Percentiles rank a stretch among this genome's conserved stretches.
phyloP scores from a whole-genome alignment of 2,888 invertebrate species.

The Polydrusus cervinus region DNA sequence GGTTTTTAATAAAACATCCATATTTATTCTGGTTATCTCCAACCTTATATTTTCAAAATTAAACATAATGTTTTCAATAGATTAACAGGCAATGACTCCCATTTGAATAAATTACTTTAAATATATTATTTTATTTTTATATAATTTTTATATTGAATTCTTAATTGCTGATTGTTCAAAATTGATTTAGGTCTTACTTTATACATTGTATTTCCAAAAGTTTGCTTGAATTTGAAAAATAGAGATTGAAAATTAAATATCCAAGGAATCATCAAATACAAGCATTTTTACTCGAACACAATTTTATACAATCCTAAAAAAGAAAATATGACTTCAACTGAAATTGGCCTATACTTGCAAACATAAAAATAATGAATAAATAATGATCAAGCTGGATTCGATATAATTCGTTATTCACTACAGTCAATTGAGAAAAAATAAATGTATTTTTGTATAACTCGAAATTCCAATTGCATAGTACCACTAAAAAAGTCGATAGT shows the following conservation, averaged over 20 bases:
- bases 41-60: slow-evolving; percentile 49
- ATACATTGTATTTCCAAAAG: slow-evolving; percentile 3
- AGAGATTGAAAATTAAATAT: not conserved
- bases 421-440: too few relatives aligned
- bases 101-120: slow-evolving; percentile 24
- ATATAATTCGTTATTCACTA: too few relatives aligned
- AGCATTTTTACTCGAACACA: too few relatives aligned
- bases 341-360: too few relatives aligned
- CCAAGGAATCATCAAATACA: too few relatives aligned
- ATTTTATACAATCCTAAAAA: too few relatives aligned
- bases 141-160: slow-evolving; percentile 32
- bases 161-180: slow-evolving; percentile 51
- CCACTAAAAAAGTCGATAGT: too few relatives aligned
- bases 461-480: too few relatives aligned
- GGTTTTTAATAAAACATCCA: not conserved
- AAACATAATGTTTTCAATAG: slow-evolving; percentile 37
- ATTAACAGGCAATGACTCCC: slow-evolving; percentile 43
- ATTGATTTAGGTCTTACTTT: slow-evolving; percentile 42
- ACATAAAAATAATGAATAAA: too few relatives aligned
- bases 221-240: slow-evolving; percentile 9
- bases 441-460: too few relatives aligned
- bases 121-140: slow-evolving; percentile 36
- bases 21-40: slow-evolving; percentile 28
- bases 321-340: too few relatives aligned
- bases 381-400: too few relatives aligned